Evolutionary conservation across 2,888 invertebrate genomes (phyloP).

Genomic region (Phalangium opilio): DNA sequence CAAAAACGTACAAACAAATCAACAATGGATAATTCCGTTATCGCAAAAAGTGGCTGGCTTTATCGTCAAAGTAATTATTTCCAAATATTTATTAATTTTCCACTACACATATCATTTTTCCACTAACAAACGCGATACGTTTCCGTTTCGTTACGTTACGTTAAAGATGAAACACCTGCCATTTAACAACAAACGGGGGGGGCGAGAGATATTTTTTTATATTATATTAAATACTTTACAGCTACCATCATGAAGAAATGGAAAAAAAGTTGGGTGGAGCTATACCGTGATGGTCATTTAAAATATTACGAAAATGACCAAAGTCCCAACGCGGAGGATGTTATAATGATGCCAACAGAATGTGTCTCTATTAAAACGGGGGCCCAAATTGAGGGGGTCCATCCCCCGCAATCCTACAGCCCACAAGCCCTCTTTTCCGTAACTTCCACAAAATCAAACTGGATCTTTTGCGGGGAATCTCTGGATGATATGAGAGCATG

Average conservation of each 20-base stretch:
- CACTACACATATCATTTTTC: neutral
- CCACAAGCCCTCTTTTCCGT: constrained; percentile 22
- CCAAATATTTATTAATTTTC: neutral
- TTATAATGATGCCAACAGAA: constrained; percentile 24
- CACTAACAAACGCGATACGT: neutral
- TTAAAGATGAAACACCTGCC: neutral
- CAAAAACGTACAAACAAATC: no score
- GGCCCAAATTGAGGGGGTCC: constrained; percentile 20
- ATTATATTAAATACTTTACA: constrained; percentile 17
- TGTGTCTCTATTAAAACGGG: constrained; percentile 25
- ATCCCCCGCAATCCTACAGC: constrained; percentile 20
- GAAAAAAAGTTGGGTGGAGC: constrained; percentile 31
- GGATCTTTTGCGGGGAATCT: constrained; percentile 26
- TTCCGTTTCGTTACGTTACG: no score
- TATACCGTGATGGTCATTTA: constrained; percentile 28
- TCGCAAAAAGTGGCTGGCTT: constrained; percentile 27
- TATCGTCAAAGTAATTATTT: constrained; percentile 24
- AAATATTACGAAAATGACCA: constrained; percentile 28
- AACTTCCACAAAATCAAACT: constrained; percentile 20
- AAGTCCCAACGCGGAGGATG: constrained; percentile 26
- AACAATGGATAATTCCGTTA: constrained; percentile 17
- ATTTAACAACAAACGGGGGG: neutral
- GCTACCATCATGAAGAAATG: constrained; percentile 28
- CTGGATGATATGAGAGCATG: constrained; percentile 29
- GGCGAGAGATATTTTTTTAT: no score